Evolutionary conservation across 1,140 invertebrate genomes (phyloP).

Genomic region (Lethrus apterus): DNA sequence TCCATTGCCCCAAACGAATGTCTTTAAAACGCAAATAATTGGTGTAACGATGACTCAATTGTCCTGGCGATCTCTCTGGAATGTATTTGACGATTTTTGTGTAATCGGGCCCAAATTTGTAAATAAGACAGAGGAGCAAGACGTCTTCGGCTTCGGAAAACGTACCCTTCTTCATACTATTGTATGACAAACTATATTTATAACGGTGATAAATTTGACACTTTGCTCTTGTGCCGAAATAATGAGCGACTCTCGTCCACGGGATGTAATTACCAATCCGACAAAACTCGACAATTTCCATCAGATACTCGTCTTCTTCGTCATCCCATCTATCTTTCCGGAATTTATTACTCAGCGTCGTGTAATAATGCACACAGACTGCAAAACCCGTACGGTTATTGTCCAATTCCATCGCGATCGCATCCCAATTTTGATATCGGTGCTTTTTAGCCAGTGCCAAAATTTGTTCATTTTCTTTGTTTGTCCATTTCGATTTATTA

Average conservation of each 20-base stretch:
- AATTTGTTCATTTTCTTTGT: conserved; percentile 49
- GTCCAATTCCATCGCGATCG: conserved; percentile 48
- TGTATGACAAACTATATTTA: conserved; percentile 23
- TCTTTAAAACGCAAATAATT: conserved; percentile 38
- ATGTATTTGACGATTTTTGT: conserved; percentile 44
- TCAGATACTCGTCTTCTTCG: conserved; percentile 52
- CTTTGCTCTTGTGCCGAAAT: conserved; percentile 53
- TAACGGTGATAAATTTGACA: conserved; percentile 56
- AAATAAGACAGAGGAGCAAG: conserved; percentile 49
- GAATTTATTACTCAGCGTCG: conserved; percentile 40
- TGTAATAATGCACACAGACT: conserved; percentile 57
- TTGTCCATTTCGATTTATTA: conserved; percentile 53
- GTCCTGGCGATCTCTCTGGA: conserved; percentile 46
- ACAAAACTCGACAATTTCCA: conserved; percentile 46
- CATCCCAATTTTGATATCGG: conserved; percentile 55
- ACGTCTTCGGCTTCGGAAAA: conserved; percentile 56
- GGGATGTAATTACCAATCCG: conserved; percentile 54
- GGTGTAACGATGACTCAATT: conserved; percentile 48
- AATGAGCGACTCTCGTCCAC: conserved; percentile 53
- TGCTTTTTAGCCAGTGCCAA: conserved; percentile 42
- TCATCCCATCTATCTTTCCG: conserved; percentile 46
- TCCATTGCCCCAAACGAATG: conserved; percentile 39
- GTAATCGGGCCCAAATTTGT: conserved; percentile 54
- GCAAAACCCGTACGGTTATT: conserved; percentile 56
- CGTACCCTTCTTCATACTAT: conserved; percentile 46